These are phyloP conservation scores for Drymodes brunneopygia DNA, from an alignment of 2,113 vertebrate genomes.

Conservation along the genomic window DNA sequence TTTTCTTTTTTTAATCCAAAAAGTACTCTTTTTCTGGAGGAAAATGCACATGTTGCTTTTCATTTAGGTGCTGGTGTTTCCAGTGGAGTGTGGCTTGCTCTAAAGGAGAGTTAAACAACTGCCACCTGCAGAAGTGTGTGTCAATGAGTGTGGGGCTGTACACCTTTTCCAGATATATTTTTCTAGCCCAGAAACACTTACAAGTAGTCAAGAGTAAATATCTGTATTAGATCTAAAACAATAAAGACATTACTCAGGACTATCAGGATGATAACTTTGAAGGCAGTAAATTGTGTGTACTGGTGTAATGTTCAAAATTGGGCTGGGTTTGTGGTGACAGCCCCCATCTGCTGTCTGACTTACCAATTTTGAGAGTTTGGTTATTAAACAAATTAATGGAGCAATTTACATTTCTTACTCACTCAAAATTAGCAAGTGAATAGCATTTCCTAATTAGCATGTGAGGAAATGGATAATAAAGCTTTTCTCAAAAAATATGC, in stretches of 20 bases:
- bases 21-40: neutral
- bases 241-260: fast-evolving
- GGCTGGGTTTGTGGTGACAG: neutral
- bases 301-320: neutral
- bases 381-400: conserved; percentile 23
- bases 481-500: conserved; percentile 19
- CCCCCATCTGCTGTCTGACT: neutral
- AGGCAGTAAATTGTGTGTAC: neutral
- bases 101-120: neutral
- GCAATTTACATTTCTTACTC: neutral
- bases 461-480: conserved; percentile 23
- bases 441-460: conserved; percentile 48
- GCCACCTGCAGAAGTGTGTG: neutral
- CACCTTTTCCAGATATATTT: neutral
- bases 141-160: fast-evolving
- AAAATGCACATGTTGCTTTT: neutral
- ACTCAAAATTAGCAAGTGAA: neutral
- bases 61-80: neutral
- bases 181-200: neutral
- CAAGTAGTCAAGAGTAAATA: neutral
- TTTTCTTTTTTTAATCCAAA: neutral
- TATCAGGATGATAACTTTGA: neutral
- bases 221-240: neutral
- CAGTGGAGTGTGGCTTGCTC: neutral
- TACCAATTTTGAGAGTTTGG: neutral